These are phyloP conservation scores for Lanius ludovicianus DNA, from an alignment of 2,113 vertebrate species.

Conservation along the genomic window DNA sequence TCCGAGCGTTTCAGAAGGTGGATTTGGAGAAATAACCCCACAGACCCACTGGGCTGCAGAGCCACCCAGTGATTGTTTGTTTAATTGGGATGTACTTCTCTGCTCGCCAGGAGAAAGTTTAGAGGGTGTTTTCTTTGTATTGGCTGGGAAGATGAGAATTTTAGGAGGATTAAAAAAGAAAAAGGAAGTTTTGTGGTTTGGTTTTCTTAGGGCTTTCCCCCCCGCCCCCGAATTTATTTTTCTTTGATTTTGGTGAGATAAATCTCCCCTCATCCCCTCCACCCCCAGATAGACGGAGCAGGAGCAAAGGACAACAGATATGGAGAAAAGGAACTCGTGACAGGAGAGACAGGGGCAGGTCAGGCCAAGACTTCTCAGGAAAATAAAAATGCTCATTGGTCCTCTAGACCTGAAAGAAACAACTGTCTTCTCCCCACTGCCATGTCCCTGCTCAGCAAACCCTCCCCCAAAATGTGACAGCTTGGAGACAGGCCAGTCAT, in stretches of 20 bases:
- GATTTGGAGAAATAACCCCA: background rate
- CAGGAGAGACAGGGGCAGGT: background rate
- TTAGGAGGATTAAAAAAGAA: background rate
- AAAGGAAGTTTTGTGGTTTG: background rate
- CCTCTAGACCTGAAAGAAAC: background rate
- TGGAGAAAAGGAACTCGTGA: background rate
- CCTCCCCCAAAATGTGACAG: background rate
- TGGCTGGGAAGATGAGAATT: background rate
- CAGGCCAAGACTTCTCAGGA: background rate
- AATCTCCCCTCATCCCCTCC: background rate
- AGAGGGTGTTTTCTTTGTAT: background rate
- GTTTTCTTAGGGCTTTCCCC: background rate
- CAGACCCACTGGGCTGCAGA: fast-evolving
- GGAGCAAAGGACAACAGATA: background rate
- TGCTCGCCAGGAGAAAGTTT: background rate
- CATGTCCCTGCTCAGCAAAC: background rate
- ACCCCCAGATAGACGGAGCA: fast-evolving
- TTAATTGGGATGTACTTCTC: background rate
- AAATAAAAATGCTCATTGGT: background rate
- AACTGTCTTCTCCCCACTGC: background rate
- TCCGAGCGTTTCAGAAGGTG: background rate
- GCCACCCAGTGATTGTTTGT: background rate
- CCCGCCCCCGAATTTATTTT: background rate
- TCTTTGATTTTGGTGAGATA: background rate
- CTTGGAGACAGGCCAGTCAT: background rate